Evolutionary conservation across 1,140 invertebrate genomes (phyloP), one percentile per base, ranked within the genome.

Genomic region (Hypsibius dujardini): DNA sequence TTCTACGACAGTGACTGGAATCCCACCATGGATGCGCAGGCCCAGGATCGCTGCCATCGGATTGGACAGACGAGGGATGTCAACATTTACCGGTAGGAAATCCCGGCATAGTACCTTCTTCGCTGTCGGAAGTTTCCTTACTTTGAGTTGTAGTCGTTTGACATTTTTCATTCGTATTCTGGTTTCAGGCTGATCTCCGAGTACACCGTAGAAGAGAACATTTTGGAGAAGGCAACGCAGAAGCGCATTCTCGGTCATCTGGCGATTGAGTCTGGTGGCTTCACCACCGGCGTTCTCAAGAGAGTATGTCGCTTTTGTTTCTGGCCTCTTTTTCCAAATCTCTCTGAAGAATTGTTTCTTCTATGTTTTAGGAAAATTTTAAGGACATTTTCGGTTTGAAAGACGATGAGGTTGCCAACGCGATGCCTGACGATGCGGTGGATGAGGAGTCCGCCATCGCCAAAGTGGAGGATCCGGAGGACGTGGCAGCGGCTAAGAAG

Each of bases 1-100:
- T 99, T 99, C 82, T 99, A 99, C 81, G 96, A 99, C 82, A 95
- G 92, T 74, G 96, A 98, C 82, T 99, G 95, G 96, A 98, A 98
- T 86, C 95, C 95, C 60, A 98, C 95, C 0, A 98, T 98, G 95
- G 95, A 98, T 85, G 94, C 94, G 62, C 95, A 94, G 81, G 95
- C 95, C 71, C 95, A 98, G 81, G 96, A 98, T 82, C 84, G 95
- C 75, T 97, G 94, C 81, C 95, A 98, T 82, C 85, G 96, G 75
- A 99, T 99, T 77, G 96, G 96, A 1, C 96, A 99, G 83, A 99
- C 96, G 0, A 84, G 95, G 75, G 95, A 98, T 85, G 96, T 99
- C 70, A 93, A 98, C 82, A 98, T 99, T 78, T 99, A 96, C 81
- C 85, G 87, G 85, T 87, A 77, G 71, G 73, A 46, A 56, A n/a